Conservation (phyloP, 2,888 invertebrate genomes). For the Onchidella celtica region DNA sequence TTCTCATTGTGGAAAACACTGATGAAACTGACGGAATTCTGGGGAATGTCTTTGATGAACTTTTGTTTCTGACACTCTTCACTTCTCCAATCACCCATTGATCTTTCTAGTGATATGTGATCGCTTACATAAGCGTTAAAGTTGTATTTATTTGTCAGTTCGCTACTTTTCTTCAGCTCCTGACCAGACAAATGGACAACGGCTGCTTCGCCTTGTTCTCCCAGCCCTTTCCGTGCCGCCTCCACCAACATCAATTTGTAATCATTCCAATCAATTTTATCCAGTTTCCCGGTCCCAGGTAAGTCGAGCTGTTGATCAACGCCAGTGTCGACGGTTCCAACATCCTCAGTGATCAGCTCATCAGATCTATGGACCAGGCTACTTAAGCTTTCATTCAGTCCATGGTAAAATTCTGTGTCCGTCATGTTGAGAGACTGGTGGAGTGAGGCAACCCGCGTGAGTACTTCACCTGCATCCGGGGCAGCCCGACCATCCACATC, state of each 20-base stretch:
- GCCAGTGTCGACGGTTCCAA: too few species aligned
- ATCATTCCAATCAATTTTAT: slow-evolving; percentile 39
- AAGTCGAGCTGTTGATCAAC: too few species aligned
- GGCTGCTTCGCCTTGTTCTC: slow-evolving; percentile 29
- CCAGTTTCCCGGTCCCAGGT: too few species aligned
- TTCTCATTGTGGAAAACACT: slow-evolving; percentile 47
- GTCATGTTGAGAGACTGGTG: too few species aligned
- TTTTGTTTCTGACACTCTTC: slow-evolving; percentile 16
- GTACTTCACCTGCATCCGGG: too few species aligned
- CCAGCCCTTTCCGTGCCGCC: slow-evolving; percentile 12
- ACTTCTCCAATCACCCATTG: slow-evolving; percentile 16
- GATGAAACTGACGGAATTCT: slow-evolving; percentile 36
- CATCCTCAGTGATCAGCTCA: too few species aligned
- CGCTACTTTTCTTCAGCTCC: background rate
- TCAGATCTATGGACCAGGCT: too few species aligned
- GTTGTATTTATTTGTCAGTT: background rate
- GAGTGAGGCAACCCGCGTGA: too few species aligned
- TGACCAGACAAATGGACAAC: background rate
- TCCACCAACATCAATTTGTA: slow-evolving; percentile 35
- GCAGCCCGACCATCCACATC: too few species aligned
- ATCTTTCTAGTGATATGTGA: slow-evolving; percentile 15
- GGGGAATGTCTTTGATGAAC: slow-evolving; percentile 17
- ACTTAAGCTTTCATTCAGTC: too few species aligned
- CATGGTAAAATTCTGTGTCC: too few species aligned
- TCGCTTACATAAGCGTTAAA: slow-evolving; percentile 32